Conservation (phyloP, 2,113 vertebrate species). For the Psettodes erumei region DNA sequence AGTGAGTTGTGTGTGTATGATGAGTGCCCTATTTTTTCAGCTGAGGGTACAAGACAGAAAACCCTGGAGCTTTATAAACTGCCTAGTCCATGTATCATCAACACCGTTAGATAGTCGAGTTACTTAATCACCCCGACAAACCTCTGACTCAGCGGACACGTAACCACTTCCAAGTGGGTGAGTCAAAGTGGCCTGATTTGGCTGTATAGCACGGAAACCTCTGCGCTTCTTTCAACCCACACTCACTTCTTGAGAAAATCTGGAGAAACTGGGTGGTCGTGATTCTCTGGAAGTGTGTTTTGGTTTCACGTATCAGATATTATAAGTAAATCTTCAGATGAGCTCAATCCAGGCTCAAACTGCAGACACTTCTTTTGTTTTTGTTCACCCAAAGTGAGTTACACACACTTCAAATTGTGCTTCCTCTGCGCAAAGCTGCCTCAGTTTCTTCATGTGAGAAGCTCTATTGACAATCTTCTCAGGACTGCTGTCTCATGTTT, state of each 20-base stretch:
- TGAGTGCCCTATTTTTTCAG: conserved; percentile 8
- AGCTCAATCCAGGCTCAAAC: not conserved
- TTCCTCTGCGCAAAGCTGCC: not conserved
- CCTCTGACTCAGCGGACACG: conserved; percentile 43
- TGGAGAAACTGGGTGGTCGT: not conserved
- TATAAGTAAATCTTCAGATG: not conserved
- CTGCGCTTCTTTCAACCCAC: conserved; percentile 39
- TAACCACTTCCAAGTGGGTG: conserved; percentile 49
- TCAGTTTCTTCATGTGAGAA: not conserved
- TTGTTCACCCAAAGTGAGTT: too few species aligned
- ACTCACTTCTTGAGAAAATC: conserved; percentile 16
- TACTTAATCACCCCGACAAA: conserved; percentile 50
- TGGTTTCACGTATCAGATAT: not conserved
- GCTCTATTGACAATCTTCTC: not conserved
- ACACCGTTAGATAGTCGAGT: conserved; percentile 26
- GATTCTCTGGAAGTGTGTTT: not conserved
- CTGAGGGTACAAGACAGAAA: conserved; percentile 9
- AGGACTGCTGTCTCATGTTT: not conserved
- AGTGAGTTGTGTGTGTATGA: not conserved
- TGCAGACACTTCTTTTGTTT: not conserved
- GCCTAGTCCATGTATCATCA: conserved; percentile 31
- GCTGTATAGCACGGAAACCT: conserved; percentile 30
- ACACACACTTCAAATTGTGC: not conserved
- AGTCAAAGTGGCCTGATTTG: conserved; percentile 31
- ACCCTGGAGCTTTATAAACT: conserved; percentile 24